Evolutionary conservation across 2,113 vertebrate genomes (phyloP), one percentile per base, ranked within the genome.

Genomic region (Ammodytes dubius): DNA sequence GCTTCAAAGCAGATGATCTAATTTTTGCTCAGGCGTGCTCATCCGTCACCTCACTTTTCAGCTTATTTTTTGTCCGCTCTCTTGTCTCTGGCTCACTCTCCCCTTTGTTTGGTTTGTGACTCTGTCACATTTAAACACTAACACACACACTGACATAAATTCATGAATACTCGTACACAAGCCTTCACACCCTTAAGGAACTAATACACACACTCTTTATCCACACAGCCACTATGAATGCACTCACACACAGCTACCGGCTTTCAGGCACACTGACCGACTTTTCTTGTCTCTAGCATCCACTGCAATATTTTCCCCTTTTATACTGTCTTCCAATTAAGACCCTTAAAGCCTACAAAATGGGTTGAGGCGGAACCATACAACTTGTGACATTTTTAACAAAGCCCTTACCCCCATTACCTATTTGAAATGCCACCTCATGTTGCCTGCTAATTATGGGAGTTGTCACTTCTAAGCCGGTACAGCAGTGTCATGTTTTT

Each of bases 221-320:
- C 60, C 74, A 39, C 19, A 14, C 47, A 81, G 45, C 57, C 47
- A 19, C 69, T 46, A 43, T 67, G 17, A 71, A 85, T 15, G 27
- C 79, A 27, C 58, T 71, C 42, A 15, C 7, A 65, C 74, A 35
- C 70, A 59, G 67, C 81, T 69, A n/a, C 59, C 70, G 17, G 52
- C 77, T 86, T 87, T 71, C 84, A 92, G 90, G 70, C 90, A 89
- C 84, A 90, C 82, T 91, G 88, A 92, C 92, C 77, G 81, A 92
- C 49, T 88, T 92, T 88, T 67, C 53, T 73, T 17, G 40, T 82
- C 69, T 79, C 53, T 84, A 78, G 63, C 87, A 89, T 81, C 72
- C 65, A 46, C 57, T 39, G 19, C 2, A 8, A 79, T 45, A 74
- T 69, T 58, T 49, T 63, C 65, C 75, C 59, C 42, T 79, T 86